A percentile compares a stretch with the other conserved stretches of the same genome.
These are phyloP conservation scores for Sarcophaga bullata DNA, from an alignment of 1,140 invertebrate genomes.

Conservation along the genomic window DNA sequence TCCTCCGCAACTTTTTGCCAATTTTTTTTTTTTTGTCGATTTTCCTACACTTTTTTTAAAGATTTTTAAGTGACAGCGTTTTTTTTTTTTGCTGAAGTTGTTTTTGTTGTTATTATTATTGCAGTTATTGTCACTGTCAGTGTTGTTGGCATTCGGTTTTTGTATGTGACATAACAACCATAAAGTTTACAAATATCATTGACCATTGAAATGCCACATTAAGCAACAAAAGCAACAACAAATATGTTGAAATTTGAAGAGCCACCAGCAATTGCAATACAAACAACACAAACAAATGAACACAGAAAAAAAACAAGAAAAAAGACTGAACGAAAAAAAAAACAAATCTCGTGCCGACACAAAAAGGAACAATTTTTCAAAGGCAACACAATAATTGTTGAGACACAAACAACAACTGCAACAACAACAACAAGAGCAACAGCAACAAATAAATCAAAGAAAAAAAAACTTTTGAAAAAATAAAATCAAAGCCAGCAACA, in stretches of 20 bases:
- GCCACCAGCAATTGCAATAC: background rate
- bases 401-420: slow-evolving; percentile 10
- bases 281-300: background rate
- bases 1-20: background rate
- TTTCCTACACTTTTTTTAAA: background rate
- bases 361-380: slow-evolving; percentile 17
- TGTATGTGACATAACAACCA: background rate
- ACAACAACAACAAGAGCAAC: background rate
- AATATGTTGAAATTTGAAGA: slow-evolving; percentile 37
- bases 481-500: background rate
- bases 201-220: slow-evolving; percentile 37
- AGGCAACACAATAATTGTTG: slow-evolving; percentile 34
- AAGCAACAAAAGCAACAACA: slow-evolving; percentile 15
- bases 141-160: no score
- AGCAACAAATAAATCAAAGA: background rate
- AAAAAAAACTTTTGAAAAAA: background rate
- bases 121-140: background rate
- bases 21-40: background rate
- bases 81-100: background rate
- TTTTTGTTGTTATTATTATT: background rate
- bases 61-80: slow-evolving; percentile 16
- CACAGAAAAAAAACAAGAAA: background rate
- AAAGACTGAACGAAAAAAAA: background rate
- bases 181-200: slow-evolving; percentile 38
- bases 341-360: background rate